Evolutionary conservation across 2,888 invertebrate genomes (phyloP), one percentile per base, ranked within the genome.

Genomic region (Synanthedon formicaeformis): DNA sequence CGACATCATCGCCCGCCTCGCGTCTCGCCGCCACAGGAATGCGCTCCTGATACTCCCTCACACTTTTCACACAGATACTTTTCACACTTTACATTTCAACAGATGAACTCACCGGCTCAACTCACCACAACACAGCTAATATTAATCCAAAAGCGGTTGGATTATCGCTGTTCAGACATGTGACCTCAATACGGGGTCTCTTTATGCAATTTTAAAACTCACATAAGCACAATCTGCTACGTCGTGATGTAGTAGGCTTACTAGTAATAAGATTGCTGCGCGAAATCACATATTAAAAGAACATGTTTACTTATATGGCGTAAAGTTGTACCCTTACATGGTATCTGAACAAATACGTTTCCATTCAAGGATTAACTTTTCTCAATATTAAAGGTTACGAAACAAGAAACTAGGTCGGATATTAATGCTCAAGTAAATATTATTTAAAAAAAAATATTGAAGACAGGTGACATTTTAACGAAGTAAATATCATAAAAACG

Each of bases 251-350:
- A 69, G 71, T 64, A 72, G 74, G 66, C 73, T 72, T 69, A 74
- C 65, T 75, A 71, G 71, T 72, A 64, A 71, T 74, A 69, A 75
- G 73, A 78, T 69, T 78, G 81, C 81, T 74, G 64, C 63, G 85
- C 85, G 85, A 85, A 81, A 77, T 69, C 64, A 65, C 62, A 71
- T 66, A 73, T 76, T 78, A 66, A 48, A n/a, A 80, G 65, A 78
- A 81, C 81, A 73, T 81, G 82, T 83, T 84, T 79, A 78, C 83
- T 70, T 83, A 77, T 82, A 84, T 76, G 81, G 85, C 71, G 68
- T 71, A 75, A 75, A 74, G 65, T 67, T 65, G 58, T 66, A 59
- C 60, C 78, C 81, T 62, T 81, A 66, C 71, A 82, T 66, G 81
- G 81, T 58, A 63, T 61, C 65, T 61, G 68, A 68, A 75, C 75